Evolutionary conservation across 2,113 vertebrate genomes (phyloP).

Genomic region (Laterallus jamaicensis): DNA sequence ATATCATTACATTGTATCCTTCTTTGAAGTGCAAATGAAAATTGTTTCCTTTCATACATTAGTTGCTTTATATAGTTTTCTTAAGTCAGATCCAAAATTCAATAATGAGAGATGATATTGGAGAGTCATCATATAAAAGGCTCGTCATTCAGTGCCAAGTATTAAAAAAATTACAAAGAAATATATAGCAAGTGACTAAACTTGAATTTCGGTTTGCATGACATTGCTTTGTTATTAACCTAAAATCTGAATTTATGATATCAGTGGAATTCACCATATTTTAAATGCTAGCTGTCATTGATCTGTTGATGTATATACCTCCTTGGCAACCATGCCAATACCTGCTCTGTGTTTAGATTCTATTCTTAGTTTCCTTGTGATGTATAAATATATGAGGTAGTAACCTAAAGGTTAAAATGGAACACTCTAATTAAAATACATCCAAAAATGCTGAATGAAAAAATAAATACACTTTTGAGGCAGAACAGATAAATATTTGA

Average conservation of each 20-base stretch:
- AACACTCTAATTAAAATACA: slow-evolving; percentile 2
- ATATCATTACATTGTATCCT: slow-evolving; percentile 9
- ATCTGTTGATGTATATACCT: not conserved
- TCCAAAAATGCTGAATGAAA: slow-evolving; percentile 3
- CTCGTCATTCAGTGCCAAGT: slow-evolving; percentile 28
- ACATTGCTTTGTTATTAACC: not conserved
- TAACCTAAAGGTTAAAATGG: slow-evolving; percentile 6
- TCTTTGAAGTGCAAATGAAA: slow-evolving; percentile 59
- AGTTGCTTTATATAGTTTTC: slow-evolving; percentile 66
- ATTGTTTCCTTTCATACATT: slow-evolving; percentile 64
- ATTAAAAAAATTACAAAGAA: slow-evolving; percentile 17
- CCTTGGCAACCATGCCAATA: not conserved
- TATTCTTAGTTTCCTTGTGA: not conserved
- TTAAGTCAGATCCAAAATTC: slow-evolving; percentile 69
- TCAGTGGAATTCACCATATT: not conserved
- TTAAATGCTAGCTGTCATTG: not conserved
- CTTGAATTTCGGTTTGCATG: not conserved
- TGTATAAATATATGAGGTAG: not conserved
- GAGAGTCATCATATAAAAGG: slow-evolving; percentile 29
- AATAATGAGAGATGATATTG: slow-evolving; percentile 61
- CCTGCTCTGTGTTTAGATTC: not conserved
- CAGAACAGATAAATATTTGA: not conserved
- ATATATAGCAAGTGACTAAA: not conserved
- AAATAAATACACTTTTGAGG: not conserved
- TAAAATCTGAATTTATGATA: slow-evolving; percentile 1